phyloP scores from a whole-genome alignment of 2,113 vertebrate genomes.

The Neogobius melanostomus region DNA sequence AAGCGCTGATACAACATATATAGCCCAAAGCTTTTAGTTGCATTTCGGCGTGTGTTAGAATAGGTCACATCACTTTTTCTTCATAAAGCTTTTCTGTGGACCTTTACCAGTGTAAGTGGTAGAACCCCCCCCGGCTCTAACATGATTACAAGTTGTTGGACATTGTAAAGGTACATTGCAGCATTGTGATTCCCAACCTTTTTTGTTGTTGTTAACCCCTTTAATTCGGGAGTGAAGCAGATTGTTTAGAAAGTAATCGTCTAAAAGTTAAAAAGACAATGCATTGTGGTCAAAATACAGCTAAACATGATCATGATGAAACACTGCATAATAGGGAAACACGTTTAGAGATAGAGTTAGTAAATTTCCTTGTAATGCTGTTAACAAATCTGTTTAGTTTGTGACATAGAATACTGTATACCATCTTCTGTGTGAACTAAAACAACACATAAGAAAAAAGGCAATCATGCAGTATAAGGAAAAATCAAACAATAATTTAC shows the following conservation, averaged over 20 bases:
- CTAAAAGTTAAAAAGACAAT: too few relatives aligned
- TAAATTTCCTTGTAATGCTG: too few relatives aligned
- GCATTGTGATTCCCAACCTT: too few relatives aligned
- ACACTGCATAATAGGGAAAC: too few relatives aligned
- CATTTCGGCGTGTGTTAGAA: neutral
- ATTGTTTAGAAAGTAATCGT: too few relatives aligned
- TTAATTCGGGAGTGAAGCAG: too few relatives aligned
- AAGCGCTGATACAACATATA: neutral
- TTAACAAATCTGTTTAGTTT: too few relatives aligned
- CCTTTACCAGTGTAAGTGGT: neutral
- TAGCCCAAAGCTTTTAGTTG: neutral
- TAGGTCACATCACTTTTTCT: neutral
- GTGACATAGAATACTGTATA: neutral
- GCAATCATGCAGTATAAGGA: neutral
- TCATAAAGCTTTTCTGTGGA: neutral
- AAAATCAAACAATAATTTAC: slow-evolving; percentile 15
- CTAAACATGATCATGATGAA: too few relatives aligned
- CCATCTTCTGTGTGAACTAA: neutral
- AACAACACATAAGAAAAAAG: slow-evolving; percentile 19
- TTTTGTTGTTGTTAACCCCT: too few relatives aligned
- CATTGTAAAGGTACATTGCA: too few relatives aligned
- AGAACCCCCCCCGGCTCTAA: neutral
- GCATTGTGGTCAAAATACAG: too few relatives aligned
- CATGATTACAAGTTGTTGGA: neutral
- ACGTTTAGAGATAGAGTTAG: too few relatives aligned